Base-by-base conservation (phyloP, 2,797 vertebrate species). In the Poecilia wingei region DNA sequence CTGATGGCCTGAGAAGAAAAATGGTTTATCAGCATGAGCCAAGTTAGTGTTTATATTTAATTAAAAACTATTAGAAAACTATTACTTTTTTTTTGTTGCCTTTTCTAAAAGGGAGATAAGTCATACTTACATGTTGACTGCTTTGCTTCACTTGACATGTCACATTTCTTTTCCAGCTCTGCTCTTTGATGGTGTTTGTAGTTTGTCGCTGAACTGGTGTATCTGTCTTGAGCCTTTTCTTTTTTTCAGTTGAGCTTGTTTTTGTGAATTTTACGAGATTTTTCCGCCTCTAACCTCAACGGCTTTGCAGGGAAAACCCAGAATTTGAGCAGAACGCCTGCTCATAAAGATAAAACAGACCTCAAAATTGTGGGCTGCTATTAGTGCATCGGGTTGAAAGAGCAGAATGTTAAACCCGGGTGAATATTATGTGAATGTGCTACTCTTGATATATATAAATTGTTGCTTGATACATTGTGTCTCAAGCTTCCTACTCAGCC, bases 291-390 rank as follows among this genome's bases (percentile, higher is more conserved):
- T 36, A 45, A 84, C 80, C 72, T 86, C 61, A 88, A 89, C 85
- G 36, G 61, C 61, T 55, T 55, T 33, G 8, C 43, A 86, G 93
- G 95, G 86, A 91, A 94, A 93, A 82, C 78, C 91, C 92, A 89
- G 39, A 84, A 31, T 10, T 51, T 22, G 68, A 22, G 53, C n/a
- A 12, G 7, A 16, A 57, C 78, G 46, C 2, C 9, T 43, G n/a
- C 76, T 84, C 12, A 4, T 45, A 1, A 33, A 90, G 81, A 88
- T 90, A n/a, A 88, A 78, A 84, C 47, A 87, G 18, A 86, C 57
- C 75, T 51, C 69, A 85, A 66, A 39, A 3, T 55, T 78, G 72
- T 47, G 43, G 69, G 79, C 70, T 69, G 57, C 16, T 61, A n/a
- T 68, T 45, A 9, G 5, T 57, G 12, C 14, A 45, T 20, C 1